Percentiles rank a stretch among this genome's conserved stretches.
phyloP scores from a whole-genome alignment of 1,140 invertebrate genomes.

The Micrasema minimum region DNA sequence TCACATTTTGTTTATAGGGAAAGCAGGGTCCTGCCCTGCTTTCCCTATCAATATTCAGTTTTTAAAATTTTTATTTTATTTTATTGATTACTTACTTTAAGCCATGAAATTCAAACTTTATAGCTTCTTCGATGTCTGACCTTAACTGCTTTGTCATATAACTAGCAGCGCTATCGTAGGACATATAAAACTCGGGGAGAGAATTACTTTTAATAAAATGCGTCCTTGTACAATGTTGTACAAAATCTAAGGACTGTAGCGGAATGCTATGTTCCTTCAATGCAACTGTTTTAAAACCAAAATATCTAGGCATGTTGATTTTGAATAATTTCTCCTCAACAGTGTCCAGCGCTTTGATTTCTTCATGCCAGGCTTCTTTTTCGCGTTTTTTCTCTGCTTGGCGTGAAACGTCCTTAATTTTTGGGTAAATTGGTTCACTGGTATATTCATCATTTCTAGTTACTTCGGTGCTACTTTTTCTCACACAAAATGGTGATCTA shows the following conservation, averaged over 20 bases:
- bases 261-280: conserved; percentile 70
- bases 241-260: conserved; percentile 75
- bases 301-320: conserved; percentile 82
- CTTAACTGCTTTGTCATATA: conserved; percentile 65
- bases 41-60: no score
- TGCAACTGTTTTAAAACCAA: conserved; percentile 76
- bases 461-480: conserved; percentile 4
- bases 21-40: no score
- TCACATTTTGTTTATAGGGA: no score
- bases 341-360: conserved; percentile 73
- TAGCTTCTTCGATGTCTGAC: conserved; percentile 69
- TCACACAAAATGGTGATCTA: neutral
- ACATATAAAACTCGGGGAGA: conserved; percentile 68
- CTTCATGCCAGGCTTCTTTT: conserved; percentile 65
- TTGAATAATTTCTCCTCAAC: conserved; percentile 86
- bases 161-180: conserved; percentile 61
- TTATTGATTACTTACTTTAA: conserved; percentile 69
- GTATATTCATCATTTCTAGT: conserved; percentile 33
- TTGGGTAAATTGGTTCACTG: conserved; percentile 38
- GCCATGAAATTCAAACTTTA: conserved; percentile 68
- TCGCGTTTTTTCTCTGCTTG: conserved; percentile 53
- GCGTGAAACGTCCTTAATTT: conserved; percentile 34
- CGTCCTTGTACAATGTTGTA: conserved; percentile 80
- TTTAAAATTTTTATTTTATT: no score
- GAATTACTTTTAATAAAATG: conserved; percentile 66